Conservation (phyloP, 2,113 vertebrate species). For the Psilopogon haemacephalus region DNA sequence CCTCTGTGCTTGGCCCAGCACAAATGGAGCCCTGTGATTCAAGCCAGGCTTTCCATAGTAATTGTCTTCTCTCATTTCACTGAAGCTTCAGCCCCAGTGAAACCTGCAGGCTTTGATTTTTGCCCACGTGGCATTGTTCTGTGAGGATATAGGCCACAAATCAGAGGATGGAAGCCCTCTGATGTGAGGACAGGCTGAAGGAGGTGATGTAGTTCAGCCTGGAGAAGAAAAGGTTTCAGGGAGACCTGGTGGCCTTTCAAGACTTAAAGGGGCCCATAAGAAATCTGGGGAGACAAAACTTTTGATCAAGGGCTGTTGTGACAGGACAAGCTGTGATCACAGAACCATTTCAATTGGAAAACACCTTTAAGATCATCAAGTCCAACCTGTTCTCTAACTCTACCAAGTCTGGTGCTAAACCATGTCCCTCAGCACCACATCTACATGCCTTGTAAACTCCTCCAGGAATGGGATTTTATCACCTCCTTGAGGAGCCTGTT, state of each 20-base stretch:
- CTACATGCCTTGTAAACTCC: too few species aligned
- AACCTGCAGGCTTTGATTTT: background rate
- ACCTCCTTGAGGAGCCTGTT: too few species aligned
- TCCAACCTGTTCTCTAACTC: too few species aligned
- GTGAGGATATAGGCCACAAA: background rate
- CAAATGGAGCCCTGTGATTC: background rate
- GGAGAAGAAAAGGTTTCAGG: background rate
- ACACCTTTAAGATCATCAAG: too few species aligned
- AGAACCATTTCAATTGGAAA: too few species aligned
- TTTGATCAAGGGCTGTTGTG: background rate
- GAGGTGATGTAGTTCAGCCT: background rate
- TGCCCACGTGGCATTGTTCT: rapidly evolving
- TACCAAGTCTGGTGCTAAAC: too few species aligned
- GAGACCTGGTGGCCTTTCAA: background rate
- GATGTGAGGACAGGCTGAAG: background rate
- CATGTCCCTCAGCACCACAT: too few species aligned
- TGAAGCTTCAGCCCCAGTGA: background rate
- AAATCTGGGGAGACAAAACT: background rate
- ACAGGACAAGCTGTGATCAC: background rate
- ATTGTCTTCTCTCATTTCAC: background rate
- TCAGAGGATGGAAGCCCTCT: background rate
- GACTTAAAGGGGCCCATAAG: too few species aligned
- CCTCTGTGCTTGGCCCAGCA: background rate
- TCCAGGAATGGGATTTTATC: too few species aligned
- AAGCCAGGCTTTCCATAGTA: background rate